phyloP scores from a whole-genome alignment of 1,140 invertebrate genomes.

The Melitaea cinxia region DNA sequence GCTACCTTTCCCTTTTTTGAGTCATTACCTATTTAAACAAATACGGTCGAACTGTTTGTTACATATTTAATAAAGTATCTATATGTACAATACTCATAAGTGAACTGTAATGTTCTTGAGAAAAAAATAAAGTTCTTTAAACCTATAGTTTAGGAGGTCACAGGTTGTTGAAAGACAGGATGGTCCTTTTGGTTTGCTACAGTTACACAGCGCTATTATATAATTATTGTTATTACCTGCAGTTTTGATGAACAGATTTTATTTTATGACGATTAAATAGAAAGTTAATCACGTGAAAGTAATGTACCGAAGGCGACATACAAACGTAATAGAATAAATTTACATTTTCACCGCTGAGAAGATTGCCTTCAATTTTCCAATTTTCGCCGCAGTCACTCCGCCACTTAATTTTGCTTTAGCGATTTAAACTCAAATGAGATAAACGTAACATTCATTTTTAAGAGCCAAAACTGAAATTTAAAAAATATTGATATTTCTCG shows the following conservation, averaged over 20 bases:
- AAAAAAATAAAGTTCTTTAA: no score
- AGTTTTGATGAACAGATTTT: background rate
- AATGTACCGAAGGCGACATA: slow-evolving; percentile 30
- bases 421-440: slow-evolving; percentile 15
- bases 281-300: slow-evolving; percentile 36
- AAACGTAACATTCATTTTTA: background rate
- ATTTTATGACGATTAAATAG: slow-evolving; percentile 26
- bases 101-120: no score
- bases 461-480: background rate
- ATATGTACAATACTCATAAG: no score
- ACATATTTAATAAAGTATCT: no score
- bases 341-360: slow-evolving; percentile 37
- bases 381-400: slow-evolving; percentile 20
- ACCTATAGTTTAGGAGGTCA: no score
- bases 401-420: slow-evolving; percentile 11
- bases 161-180: no score
- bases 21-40: no score
- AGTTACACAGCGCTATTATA: background rate
- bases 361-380: slow-evolving; percentile 43
- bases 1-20: no score
- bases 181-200: background rate
- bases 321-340: slow-evolving; percentile 42
- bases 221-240: background rate
- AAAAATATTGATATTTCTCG: slow-evolving; percentile 31
- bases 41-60: no score